Evolutionary conservation across 2,888 invertebrate species (phyloP).

Genomic region (Octodonta nipae): DNA sequence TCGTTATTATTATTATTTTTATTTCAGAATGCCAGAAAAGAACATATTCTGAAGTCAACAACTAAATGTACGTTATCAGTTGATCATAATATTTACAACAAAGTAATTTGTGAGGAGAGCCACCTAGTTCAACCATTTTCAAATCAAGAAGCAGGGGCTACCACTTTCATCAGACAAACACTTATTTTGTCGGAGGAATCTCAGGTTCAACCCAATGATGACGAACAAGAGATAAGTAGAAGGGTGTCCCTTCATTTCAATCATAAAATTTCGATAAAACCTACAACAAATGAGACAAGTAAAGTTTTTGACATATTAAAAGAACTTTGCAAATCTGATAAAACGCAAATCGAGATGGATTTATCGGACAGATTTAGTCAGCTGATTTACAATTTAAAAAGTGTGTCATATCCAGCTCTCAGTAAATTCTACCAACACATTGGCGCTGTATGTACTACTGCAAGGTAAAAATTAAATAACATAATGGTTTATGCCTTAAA

Average conservation of each 20-base stretch:
- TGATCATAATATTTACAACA: constrained; percentile 62
- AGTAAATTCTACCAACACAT: too few relatives aligned
- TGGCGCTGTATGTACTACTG: too few relatives aligned
- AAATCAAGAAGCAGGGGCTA: constrained; percentile 56
- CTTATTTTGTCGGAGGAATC: constrained; percentile 45
- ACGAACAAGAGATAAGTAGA: constrained; percentile 41
- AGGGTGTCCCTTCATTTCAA: constrained; percentile 52
- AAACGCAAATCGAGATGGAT: constrained; percentile 49
- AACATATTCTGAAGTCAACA: constrained; percentile 60
- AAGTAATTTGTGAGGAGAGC: constrained; percentile 56
- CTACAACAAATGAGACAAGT: too few relatives aligned
- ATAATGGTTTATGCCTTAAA: too few relatives aligned
- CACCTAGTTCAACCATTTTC: constrained; percentile 68
- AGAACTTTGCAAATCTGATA: too few relatives aligned
- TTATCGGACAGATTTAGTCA: too few relatives aligned
- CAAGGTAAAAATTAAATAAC: too few relatives aligned
- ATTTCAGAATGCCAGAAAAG: constrained; percentile 49
- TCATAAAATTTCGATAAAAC: too few relatives aligned
- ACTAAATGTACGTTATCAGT: constrained; percentile 60
- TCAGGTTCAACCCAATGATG: constrained; percentile 35
- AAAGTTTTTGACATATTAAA: too few relatives aligned
- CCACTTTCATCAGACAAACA: constrained; percentile 49
- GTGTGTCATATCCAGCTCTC: too few relatives aligned
- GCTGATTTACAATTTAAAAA: too few relatives aligned
- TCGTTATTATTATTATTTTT: too few relatives aligned